These are phyloP conservation scores for Streptopelia turtur DNA, from an alignment of 2,797 vertebrate species.

Conservation along the genomic window DNA sequence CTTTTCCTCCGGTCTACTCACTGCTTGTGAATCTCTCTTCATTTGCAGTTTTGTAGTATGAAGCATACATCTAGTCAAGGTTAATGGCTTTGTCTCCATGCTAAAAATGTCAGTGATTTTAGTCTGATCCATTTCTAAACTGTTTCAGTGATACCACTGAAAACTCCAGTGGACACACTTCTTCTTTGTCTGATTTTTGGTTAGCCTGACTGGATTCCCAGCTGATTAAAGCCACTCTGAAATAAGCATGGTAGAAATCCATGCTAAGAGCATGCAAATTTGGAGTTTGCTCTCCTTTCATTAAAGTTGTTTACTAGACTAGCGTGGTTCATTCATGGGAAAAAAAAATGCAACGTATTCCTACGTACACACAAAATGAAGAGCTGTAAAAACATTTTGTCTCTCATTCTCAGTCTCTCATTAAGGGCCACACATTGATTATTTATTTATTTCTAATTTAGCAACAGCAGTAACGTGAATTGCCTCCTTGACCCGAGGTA, in stretches of 20 bases:
- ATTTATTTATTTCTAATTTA: conserved; percentile 64
- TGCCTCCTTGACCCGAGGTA: neutral
- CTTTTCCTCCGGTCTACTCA: neutral
- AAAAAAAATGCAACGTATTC: neutral
- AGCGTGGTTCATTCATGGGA: neutral
- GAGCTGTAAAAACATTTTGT: conserved; percentile 3
- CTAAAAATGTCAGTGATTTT: neutral
- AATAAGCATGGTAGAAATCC: neutral
- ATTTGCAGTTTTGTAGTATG: neutral
- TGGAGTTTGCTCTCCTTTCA: neutral
- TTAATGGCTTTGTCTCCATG: neutral
- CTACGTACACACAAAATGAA: neutral
- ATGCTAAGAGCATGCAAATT: neutral
- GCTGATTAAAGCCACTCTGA: neutral
- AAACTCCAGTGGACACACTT: neutral
- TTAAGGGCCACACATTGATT: neutral
- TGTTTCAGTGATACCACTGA: neutral
- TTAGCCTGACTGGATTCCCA: neutral
- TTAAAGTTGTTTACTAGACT: neutral
- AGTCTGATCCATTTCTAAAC: neutral
- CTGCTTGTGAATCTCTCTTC: neutral
- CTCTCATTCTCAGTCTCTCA: neutral
- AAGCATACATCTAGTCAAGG: neutral
- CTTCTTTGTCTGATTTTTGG: neutral
- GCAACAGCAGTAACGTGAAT: neutral